A percentile compares a stretch with the other conserved stretches of the same genome.
Evolutionary conservation across 2,888 invertebrate species (phyloP).

Genomic region (Lasioglossum calceatum): DNA sequence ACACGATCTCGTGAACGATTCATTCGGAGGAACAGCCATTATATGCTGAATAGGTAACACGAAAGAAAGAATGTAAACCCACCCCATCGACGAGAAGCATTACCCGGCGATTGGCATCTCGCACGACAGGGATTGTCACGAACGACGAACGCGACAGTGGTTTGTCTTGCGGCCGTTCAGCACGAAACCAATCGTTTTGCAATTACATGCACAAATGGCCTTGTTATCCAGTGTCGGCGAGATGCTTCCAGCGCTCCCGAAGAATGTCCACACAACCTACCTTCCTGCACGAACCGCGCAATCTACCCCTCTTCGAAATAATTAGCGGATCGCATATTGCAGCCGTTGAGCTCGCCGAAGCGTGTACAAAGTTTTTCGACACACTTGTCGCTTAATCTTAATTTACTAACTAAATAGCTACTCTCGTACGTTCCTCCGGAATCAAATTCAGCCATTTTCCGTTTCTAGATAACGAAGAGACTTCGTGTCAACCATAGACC

Average conservation of each 20-base stretch:
- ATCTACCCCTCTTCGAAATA: neutral
- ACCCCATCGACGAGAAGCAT: neutral
- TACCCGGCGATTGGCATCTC: conserved; percentile 43
- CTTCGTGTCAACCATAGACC: neutral
- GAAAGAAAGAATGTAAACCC: neutral
- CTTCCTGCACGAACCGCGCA: neutral
- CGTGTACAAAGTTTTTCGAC: neutral
- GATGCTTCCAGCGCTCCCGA: neutral
- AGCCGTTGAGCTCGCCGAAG: neutral
- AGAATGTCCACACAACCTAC: neutral
- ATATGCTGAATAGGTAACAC: neutral
- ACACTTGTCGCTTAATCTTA: conserved; percentile 2
- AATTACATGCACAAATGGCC: conserved; percentile 45
- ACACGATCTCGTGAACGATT: neutral
- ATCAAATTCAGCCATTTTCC: neutral
- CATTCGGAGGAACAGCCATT: neutral
- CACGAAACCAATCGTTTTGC: conserved; percentile 35
- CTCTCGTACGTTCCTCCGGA: neutral
- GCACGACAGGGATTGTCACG: conserved; percentile 43
- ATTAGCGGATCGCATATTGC: neutral
- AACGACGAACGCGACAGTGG: conserved; percentile 44
- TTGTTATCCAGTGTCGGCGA: conserved; percentile 37
- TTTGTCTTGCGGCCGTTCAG: conserved; percentile 32
- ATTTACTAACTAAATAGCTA: neutral
- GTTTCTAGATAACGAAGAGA: neutral